These are phyloP conservation scores for Apodemia hepburni DNA, from an alignment of 2,888 invertebrate genomes.

Conservation along the genomic window DNA sequence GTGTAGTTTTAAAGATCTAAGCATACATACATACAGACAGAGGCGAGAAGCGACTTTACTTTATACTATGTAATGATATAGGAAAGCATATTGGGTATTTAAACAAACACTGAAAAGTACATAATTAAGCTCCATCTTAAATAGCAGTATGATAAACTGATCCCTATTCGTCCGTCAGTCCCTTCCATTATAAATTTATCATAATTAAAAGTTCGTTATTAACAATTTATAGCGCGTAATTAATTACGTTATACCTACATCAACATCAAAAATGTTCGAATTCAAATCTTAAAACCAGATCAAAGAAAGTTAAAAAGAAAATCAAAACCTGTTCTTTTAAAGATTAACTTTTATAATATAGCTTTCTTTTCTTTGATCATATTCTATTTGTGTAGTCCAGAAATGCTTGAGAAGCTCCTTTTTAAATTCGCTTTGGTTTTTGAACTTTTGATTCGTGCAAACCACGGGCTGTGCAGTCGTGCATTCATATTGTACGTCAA, in stretches of 20 bases:
- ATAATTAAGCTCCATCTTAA: too few species aligned
- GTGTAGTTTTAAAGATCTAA: too few species aligned
- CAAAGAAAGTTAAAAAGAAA: slow-evolving; percentile 13
- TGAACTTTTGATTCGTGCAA: slow-evolving; percentile 14
- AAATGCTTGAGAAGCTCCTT: slow-evolving; percentile 16
- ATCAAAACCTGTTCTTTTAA: slow-evolving; percentile 9
- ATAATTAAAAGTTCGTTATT: background rate
- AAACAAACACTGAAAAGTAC: too few species aligned
- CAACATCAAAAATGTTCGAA: background rate
- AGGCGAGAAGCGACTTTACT: too few species aligned
- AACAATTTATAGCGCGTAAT: background rate
- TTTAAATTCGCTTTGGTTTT: slow-evolving; percentile 18
- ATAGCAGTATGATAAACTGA: background rate
- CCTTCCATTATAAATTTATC: too few species aligned
- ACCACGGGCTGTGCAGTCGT: slow-evolving; percentile 19
- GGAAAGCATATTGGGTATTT: too few species aligned
- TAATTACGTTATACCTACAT: background rate
- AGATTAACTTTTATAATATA: slow-evolving; percentile 8
- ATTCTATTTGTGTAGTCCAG: slow-evolving; percentile 19
- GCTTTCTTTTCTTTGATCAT: slow-evolving; percentile 9
- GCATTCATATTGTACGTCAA: slow-evolving; percentile 22
- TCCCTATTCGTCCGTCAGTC: too few species aligned
- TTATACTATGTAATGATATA: too few species aligned
- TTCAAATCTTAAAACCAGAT: slow-evolving; percentile 8
- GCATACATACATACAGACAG: too few species aligned